Percentiles rank a stretch among this genome's conserved stretches.
Conservation (phyloP, 2,113 vertebrate genomes). For the Bos indicus region DNA sequence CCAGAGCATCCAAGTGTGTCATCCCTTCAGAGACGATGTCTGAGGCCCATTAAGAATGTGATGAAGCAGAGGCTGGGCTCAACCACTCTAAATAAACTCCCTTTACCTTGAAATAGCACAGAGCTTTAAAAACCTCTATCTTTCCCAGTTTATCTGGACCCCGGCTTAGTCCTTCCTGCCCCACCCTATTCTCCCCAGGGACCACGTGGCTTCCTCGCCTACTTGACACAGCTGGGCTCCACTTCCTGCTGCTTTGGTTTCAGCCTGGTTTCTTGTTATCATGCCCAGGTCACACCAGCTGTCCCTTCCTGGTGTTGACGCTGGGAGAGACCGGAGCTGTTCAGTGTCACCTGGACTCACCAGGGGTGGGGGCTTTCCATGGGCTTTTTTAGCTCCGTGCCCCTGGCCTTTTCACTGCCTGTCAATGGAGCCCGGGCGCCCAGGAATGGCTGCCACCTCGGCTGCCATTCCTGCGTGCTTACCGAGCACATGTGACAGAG, state of each 20-base stretch:
- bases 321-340: neutral
- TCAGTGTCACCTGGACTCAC: neutral
- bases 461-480: slow-evolving; percentile 41
- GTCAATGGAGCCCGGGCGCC: neutral
- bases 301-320: neutral
- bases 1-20: neutral
- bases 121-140: neutral
- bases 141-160: neutral
- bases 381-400: neutral
- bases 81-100: neutral
- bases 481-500: neutral
- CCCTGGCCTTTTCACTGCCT: neutral
- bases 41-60: neutral
- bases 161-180: neutral
- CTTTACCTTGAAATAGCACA: neutral
- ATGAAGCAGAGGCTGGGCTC: neutral
- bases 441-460: slow-evolving; percentile 42
- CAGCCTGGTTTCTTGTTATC: neutral
- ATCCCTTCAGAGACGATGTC: neutral
- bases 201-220: neutral
- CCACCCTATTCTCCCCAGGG: accelerated
- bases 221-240: neutral
- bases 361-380: slow-evolving; percentile 30
- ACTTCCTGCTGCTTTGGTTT: neutral
- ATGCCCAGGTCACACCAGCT: neutral